Base-by-base conservation (phyloP, 2,888 invertebrate genomes). In the Apamea epomidion region DNA sequence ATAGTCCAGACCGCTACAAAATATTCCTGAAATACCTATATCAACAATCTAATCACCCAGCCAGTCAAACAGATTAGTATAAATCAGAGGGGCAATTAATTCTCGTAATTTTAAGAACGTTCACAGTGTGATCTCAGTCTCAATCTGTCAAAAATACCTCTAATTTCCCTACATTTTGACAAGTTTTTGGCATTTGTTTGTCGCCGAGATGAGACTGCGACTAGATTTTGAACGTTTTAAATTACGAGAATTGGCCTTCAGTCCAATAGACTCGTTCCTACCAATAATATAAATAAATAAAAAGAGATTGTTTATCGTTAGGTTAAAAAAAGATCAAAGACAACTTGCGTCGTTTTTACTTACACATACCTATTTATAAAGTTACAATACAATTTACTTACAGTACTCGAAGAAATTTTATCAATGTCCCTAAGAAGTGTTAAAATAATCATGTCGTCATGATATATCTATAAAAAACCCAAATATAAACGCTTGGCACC, bases 401-500 rank as follows among this genome's bases (percentile, higher is more conserved):
- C 25, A 10, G 16, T 72, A 8, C 58, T 37, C n/a, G 2, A 64
- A 78, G 8, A 45, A 67, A 16, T 32, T 32, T 67, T 81, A 62
- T 83, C 78, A 83, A 21, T 16, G 74, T 75, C 73, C 67, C 70
- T 60, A 42, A 64, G 54, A 83, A 70, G 32, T 83, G 62, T 82
- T 87, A 83, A 80, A 81, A 83, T 77, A 84, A 83, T 87, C 87
- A 85, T 89, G 86, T 82, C 81, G 74, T 70, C 81, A 75, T 74
- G 71, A 21, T 75, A 37, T 67, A 73, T 58, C 70, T 88, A 86
- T 85, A 88, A 87, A 89, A 92, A 91, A 80, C 86, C 91, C 89
- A 78, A 92, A 90, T 92, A 91, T 92, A 91, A 90, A 88, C 89
- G 86, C 81, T 89, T 87, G 88, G 80, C 90, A 91, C 91, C 87